Evolutionary conservation across 2,113 vertebrate genomes (phyloP), one percentile per base, ranked within the genome.

Genomic region (Brachypteracias leptosomus): DNA sequence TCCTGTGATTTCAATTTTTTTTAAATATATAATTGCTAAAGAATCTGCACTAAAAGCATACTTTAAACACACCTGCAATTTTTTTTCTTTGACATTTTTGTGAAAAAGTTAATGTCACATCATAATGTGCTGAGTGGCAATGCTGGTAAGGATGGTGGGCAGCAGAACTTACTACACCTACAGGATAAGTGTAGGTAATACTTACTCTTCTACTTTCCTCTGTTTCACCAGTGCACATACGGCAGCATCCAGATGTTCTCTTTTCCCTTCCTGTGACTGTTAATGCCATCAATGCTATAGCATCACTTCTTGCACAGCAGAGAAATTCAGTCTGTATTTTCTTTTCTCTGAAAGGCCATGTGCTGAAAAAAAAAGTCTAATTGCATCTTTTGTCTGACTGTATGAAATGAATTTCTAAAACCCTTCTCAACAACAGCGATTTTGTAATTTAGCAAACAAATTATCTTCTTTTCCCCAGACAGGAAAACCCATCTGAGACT

Each of bases 101-200:
- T 51, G 28, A 61, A 84, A 83, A 57, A 54, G 5, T 31, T 51
- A 47, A 26, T 35, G 14, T 38, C 26, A 7, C 10, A 11, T 63
- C 5, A 24, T 62, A 52, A 13, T 31, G 29, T 10, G 33, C 44
- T 0, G 2, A 55, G 26, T 0, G 0, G 22, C 42, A 52, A 3
- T 25, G 14, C 33, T 65, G 35, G 7, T 73, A 51, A 65, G 29
- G 22, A 49, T 40, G 16, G 21, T 40, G 59, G 5, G 35, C 38
- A 28, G 13, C 29, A 84, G 86, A 84, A 81, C 3, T 78, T 72
- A 14, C 3, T 62, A 10, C 3, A 4, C 55, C 13, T 68, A 55
- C 16, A 42, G 58, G 68, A 10, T 21, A 42, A 83, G 11, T 7
- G 33, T 59, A 63, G 42, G 26, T 40, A 70, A 21, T 38, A 20